These are phyloP conservation scores for Copidosoma floridanum DNA, from an alignment of 1,140 invertebrate genomes.

Conservation along the genomic window DNA sequence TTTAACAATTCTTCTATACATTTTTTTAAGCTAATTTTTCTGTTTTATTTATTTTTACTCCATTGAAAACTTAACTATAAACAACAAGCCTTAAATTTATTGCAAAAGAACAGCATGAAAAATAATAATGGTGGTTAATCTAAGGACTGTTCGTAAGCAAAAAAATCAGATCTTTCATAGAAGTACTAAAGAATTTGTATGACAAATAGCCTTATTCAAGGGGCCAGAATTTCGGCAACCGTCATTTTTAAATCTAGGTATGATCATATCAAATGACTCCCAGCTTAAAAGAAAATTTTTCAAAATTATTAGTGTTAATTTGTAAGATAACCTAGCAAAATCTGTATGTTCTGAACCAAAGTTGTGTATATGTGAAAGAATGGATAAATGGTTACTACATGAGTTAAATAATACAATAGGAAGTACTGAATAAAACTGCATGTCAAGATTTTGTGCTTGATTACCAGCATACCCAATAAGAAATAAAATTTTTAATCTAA, in stretches of 20 bases:
- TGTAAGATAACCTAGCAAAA: conserved; percentile 52
- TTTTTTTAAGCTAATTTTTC: too few relatives aligned
- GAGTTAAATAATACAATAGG: conserved; percentile 31
- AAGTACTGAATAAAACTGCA: conserved; percentile 59
- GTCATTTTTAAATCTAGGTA: conserved; percentile 33
- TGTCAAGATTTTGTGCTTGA: conserved; percentile 62
- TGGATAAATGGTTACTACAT: conserved; percentile 39
- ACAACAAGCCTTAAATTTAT: too few relatives aligned
- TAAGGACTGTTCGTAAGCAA: conserved; percentile 27
- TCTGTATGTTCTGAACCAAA: conserved; percentile 29
- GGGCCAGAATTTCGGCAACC: neutral
- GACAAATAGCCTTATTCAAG: conserved; percentile 10
- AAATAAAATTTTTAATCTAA: conserved; percentile 60
- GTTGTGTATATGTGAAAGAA: conserved; percentile 32
- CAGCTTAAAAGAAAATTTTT: conserved; percentile 56
- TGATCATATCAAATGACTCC: conserved; percentile 46
- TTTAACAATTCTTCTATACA: too few relatives aligned
- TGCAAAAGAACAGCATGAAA: neutral
- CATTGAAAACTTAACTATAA: too few relatives aligned
- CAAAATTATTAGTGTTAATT: conserved; percentile 51
- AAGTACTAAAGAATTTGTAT: conserved; percentile 23
- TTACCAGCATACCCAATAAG: conserved; percentile 65
- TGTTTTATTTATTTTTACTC: too few relatives aligned
- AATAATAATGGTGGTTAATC: conserved; percentile 27
- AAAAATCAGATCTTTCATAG: conserved; percentile 34